Conservation (phyloP, 1,140 invertebrate genomes). For the Lepidurus apus region DNA sequence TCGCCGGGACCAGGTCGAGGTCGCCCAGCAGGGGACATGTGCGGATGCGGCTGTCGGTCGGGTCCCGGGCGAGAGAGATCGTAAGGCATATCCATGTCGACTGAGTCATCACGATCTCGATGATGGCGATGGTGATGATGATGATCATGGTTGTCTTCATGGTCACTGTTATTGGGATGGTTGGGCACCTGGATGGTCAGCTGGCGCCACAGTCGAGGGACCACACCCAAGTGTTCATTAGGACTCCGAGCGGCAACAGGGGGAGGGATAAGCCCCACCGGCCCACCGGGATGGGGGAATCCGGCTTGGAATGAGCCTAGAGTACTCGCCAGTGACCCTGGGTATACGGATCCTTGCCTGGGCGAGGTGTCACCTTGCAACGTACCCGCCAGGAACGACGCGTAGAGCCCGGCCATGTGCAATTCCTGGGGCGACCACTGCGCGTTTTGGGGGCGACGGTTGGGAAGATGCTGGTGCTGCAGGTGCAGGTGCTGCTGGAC, state of each 20-base stretch:
- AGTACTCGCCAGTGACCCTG: not conserved
- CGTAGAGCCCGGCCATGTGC: slow-evolving; percentile 11
- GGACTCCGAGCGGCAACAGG: not conserved
- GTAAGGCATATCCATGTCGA: slow-evolving; percentile 46
- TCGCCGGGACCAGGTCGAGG: slow-evolving; percentile 48
- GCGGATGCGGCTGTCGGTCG: slow-evolving; percentile 34
- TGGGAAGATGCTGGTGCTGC: not conserved
- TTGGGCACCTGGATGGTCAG: slow-evolving; percentile 30
- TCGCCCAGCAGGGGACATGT: slow-evolving; percentile 45
- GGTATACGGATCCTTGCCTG: slow-evolving; percentile 30
- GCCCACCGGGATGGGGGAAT: not conserved
- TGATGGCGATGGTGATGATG: slow-evolving; percentile 38
- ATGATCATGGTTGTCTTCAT: slow-evolving; percentile 18
- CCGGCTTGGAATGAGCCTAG: not conserved
- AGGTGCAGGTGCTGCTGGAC: slow-evolving; percentile 8
- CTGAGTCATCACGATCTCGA: slow-evolving; percentile 41
- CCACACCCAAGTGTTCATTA: slow-evolving; percentile 12
- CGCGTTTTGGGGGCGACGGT: not conserved
- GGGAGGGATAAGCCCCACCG: not conserved
- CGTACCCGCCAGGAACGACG: not conserved
- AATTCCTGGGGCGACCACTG: slow-evolving; percentile 7
- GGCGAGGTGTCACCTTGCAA: slow-evolving; percentile 26
- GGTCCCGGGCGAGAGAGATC: slow-evolving; percentile 50
- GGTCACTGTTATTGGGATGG: not conserved
- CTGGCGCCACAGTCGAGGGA: slow-evolving; percentile 31